phyloP scores from a whole-genome alignment of 2,888 invertebrate genomes.

The Conistra vaccinii region DNA sequence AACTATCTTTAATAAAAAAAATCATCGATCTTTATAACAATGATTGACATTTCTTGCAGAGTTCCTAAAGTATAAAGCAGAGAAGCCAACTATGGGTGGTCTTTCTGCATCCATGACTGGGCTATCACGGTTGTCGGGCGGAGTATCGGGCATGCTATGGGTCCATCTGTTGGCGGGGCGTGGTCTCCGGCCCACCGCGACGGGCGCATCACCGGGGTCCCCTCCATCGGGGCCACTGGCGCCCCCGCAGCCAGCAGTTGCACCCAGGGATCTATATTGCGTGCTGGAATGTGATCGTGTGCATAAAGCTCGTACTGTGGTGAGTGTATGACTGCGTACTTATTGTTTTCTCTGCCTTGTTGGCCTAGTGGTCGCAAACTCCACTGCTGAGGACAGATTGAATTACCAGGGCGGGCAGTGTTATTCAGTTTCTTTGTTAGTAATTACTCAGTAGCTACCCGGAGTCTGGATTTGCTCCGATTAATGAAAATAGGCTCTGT shows the following conservation, averaged over 20 bases:
- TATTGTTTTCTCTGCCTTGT: background rate
- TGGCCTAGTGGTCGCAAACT: background rate
- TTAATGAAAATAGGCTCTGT: background rate
- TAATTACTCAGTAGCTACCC: background rate
- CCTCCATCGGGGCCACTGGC: slow-evolving; percentile 92
- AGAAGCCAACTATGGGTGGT: slow-evolving; percentile 92
- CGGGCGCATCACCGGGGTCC: slow-evolving; percentile 93
- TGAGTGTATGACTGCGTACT: slow-evolving; percentile 73
- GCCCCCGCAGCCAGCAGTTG: slow-evolving; percentile 84
- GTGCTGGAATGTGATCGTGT: slow-evolving; percentile 99
- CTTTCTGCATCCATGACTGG: slow-evolving; percentile 91
- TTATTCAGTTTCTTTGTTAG: background rate
- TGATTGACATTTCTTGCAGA: slow-evolving; percentile 87
- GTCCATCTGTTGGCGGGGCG: slow-evolving; percentile 97
- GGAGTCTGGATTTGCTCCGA: background rate
- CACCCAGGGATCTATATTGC: slow-evolving; percentile 97
- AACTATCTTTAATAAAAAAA: too few species aligned
- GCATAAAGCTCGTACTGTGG: slow-evolving; percentile 98
- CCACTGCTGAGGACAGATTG: too few species aligned
- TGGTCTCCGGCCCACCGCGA: slow-evolving; percentile 94
- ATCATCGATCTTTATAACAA: background rate
- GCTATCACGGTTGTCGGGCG: slow-evolving; percentile 86
- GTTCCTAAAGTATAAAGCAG: slow-evolving; percentile 97
- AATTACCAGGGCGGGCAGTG: background rate
- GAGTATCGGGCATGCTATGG: slow-evolving; percentile 96